Percentiles rank a stretch among this genome's conserved stretches.
Conservation (phyloP, 2,888 invertebrate species). For the Latheticus oryzae region DNA sequence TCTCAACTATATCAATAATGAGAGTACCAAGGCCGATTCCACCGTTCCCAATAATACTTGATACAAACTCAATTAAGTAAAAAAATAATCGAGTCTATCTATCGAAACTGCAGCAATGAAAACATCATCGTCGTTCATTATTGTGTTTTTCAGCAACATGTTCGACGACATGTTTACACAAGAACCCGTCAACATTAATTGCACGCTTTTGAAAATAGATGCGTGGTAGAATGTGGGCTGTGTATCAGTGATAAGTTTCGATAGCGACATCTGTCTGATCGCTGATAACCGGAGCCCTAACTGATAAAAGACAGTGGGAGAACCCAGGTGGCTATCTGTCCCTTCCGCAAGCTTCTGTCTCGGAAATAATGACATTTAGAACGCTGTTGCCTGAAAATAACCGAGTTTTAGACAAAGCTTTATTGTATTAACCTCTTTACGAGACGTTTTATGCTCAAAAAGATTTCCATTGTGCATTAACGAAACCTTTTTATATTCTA, state of each 20-base stretch:
- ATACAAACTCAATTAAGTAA: slow-evolving; percentile 14
- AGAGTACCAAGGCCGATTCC: slow-evolving; percentile 24
- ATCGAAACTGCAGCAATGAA: slow-evolving; percentile 8
- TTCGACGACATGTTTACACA: slow-evolving; percentile 36
- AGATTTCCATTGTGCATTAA: slow-evolving; percentile 29
- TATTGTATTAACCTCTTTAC: slow-evolving; percentile 43
- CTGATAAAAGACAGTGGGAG: slow-evolving; percentile 44
- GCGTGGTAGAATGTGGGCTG: slow-evolving; percentile 19
- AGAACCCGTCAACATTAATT: slow-evolving; percentile 41
- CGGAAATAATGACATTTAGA: slow-evolving; percentile 40
- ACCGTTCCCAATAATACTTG: slow-evolving; percentile 14
- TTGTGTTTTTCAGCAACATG: slow-evolving; percentile 23
- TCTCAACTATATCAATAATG: slow-evolving; percentile 25
- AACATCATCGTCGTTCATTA: slow-evolving; percentile 8
- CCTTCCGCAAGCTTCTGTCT: slow-evolving; percentile 38
- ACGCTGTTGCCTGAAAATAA: slow-evolving; percentile 41
- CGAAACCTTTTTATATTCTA: slow-evolving; percentile 16
- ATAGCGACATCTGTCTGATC: slow-evolving; percentile 47
- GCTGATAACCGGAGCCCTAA: slow-evolving; percentile 41
- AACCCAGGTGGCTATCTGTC: slow-evolving; percentile 44
- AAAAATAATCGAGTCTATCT: slow-evolving; percentile 9
- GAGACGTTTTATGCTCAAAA: slow-evolving; percentile 39
- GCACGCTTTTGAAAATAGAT: slow-evolving; percentile 38
- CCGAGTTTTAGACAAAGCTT: slow-evolving; percentile 41
- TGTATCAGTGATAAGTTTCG: slow-evolving; percentile 39